Evolutionary conservation across 2,797 vertebrate genomes (phyloP), one percentile per base, ranked within the genome.

Genomic region (Pterois miles): DNA sequence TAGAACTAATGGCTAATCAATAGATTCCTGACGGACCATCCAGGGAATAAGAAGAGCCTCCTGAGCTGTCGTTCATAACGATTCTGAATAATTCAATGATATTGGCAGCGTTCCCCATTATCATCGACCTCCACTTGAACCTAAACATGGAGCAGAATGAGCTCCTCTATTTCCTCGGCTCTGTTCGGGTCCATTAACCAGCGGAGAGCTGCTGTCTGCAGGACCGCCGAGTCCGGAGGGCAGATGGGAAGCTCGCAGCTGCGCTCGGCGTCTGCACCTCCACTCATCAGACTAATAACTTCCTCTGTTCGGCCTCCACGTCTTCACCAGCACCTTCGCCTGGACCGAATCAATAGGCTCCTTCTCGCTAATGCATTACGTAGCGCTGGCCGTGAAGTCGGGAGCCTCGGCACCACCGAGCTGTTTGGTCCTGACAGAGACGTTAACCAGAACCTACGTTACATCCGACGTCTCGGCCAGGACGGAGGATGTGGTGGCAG

Each of bases 91-190:
- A 91, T 85, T 86, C 78, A 86, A 18, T 53, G 66, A 29, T 78
- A 80, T 63, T 77, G 85, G 63, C 74, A 69, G 75, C 1, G 66
- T 64, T 83, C 76, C 81, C 71, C 62, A 64, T 87, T 76, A 86
- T 81, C 86, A 82, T 76, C 91, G 88, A 90, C 90, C 90, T 76
- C 14, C 53, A 74, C 80, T 82, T 91, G 86, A 92, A 93, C 91
- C 89, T 78, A 69, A 80, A 83, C 81, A 68, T 25, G 50, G 54
- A 53, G 79, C 70, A 82, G 71, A 85, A 83, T 66, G 81, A 89
- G 82, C 12, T 38, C 72, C 65, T 85, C 31, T 74, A 50, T 85
- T 90, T 87, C 65, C 80, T 79, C 66, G 53, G 68, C 76, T 84
- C 67, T 27, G 65, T 86, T 90, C 89, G 82, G 54, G 88, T 75